Conservation (phyloP, 2,888 invertebrate genomes). For the Phragmatobia fuliginosa region DNA sequence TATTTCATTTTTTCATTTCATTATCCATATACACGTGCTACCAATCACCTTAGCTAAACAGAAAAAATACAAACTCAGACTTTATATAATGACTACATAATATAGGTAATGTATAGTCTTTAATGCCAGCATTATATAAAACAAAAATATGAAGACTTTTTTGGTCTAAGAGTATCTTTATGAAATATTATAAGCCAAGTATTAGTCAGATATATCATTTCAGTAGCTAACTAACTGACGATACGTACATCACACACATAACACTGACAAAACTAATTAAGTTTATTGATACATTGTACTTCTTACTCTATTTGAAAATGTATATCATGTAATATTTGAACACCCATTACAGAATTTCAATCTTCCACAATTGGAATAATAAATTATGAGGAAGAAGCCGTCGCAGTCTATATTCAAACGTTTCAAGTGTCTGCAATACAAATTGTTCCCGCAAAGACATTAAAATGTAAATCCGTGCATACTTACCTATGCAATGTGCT, state of each 20-base stretch:
- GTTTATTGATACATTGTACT: not conserved
- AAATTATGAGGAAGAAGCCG: slow-evolving; percentile 39
- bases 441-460: slow-evolving; percentile 59
- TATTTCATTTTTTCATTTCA: not conserved
- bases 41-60: not conserved
- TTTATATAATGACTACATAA: too few species aligned
- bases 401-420: slow-evolving; percentile 52
- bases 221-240: too few species aligned
- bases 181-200: too few species aligned
- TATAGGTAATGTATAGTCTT: too few species aligned
- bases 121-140: too few species aligned
- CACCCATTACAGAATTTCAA: slow-evolving; percentile 18
- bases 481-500: slow-evolving; percentile 53
- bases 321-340: not conserved
- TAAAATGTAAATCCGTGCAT: slow-evolving; percentile 64
- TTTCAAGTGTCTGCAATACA: slow-evolving; percentile 59
- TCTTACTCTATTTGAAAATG: not conserved
- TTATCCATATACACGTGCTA: not conserved
- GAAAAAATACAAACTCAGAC: not conserved
- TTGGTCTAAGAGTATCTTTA: too few species aligned
- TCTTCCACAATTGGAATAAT: slow-evolving; percentile 37
- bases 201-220: too few species aligned
- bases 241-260: not conserved
- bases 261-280: not conserved
- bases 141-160: too few species aligned